A percentile compares a stretch with the other conserved stretches of the same genome.
Conservation (phyloP, 2,888 invertebrate species). For the Lucinisca nassula region DNA sequence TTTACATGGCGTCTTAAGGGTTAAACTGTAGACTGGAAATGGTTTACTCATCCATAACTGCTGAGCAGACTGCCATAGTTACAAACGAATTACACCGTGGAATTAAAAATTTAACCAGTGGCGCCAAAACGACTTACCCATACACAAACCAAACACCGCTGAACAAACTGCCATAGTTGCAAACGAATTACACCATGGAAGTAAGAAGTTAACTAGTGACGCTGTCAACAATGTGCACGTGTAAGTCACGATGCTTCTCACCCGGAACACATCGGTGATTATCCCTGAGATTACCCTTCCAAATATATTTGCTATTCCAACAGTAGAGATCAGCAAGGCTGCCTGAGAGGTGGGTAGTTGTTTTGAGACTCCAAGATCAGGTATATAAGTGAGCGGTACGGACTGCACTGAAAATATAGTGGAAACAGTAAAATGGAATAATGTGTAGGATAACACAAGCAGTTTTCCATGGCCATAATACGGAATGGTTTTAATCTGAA, state of each 20-base stretch:
- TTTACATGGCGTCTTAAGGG: no score
- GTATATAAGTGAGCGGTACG: slow-evolving; percentile 81
- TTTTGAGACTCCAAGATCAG: slow-evolving; percentile 81
- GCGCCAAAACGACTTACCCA: slow-evolving; percentile 86
- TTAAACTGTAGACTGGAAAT: no score
- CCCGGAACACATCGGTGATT: slow-evolving; percentile 76
- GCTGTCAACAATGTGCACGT: slow-evolving; percentile 77
- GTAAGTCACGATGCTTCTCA: slow-evolving; percentile 80
- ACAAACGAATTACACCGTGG: slow-evolving; percentile 79
- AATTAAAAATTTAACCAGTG: slow-evolving; percentile 74
- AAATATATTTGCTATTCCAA: slow-evolving; percentile 83
- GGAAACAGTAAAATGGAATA: no score
- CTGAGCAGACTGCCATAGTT: slow-evolving; percentile 73
- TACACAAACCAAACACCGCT: slow-evolving; percentile 84
- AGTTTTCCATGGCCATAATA: no score
- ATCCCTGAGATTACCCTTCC: slow-evolving; percentile 81
- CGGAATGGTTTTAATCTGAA: no score
- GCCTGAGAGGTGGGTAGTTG: slow-evolving; percentile 76
- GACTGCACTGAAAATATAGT: slow-evolving; percentile 80
- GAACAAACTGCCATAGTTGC: slow-evolving; percentile 71
- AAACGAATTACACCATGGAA: slow-evolving; percentile 81
- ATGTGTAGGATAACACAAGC: no score
- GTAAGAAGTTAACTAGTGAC: slow-evolving; percentile 73
- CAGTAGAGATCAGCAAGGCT: slow-evolving; percentile 84
- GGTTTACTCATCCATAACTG: slow-evolving; percentile 86